Evolutionary conservation across 37 sponge, comb jelly and placozoan genomes (phyloP).

Genomic region (Corticium candelabrum): DNA sequence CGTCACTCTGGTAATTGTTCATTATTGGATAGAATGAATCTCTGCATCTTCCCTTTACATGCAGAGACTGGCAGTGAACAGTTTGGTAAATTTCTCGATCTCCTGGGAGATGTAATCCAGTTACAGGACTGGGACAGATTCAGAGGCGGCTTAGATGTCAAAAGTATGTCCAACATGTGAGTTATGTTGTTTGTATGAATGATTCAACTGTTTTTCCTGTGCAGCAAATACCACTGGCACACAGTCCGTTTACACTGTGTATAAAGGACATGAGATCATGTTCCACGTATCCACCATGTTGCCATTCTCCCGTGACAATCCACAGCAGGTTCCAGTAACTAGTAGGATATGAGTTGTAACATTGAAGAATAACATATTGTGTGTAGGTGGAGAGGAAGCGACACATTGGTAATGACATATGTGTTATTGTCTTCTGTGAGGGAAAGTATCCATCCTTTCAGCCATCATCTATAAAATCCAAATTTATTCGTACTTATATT

Average conservation of each 20-base stretch:
- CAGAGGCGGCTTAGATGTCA: slow-evolving; percentile 66
- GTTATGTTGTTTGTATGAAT: neutral
- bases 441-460: slow-evolving; percentile 43
- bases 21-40: neutral
- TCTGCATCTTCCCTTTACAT: neutral
- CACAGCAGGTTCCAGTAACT: slow-evolving; percentile 55
- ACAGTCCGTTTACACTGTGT: slow-evolving; percentile 58
- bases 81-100: slow-evolving; percentile 24
- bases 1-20: neutral
- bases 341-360: neutral
- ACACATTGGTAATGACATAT: slow-evolving; percentile 81
- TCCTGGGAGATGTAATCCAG: slow-evolving; percentile 43
- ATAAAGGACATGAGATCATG: slow-evolving; percentile 81
- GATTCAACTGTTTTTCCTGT: neutral
- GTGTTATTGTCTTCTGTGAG: slow-evolving; percentile 65
- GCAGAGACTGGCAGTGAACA: slow-evolving; percentile 14
- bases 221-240: slow-evolving; percentile 61
- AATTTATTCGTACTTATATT: slow-evolving; percentile 67
- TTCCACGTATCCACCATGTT: slow-evolving; percentile 81
- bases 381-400: slow-evolving; percentile 69
- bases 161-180: slow-evolving; percentile 26
- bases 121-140: slow-evolving; percentile 49
- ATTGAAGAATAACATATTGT: no score
- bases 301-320: slow-evolving; percentile 40
- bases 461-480: slow-evolving; percentile 47